Conservation (phyloP, 2,113 vertebrate genomes). For the Rhinoderma darwinii region DNA sequence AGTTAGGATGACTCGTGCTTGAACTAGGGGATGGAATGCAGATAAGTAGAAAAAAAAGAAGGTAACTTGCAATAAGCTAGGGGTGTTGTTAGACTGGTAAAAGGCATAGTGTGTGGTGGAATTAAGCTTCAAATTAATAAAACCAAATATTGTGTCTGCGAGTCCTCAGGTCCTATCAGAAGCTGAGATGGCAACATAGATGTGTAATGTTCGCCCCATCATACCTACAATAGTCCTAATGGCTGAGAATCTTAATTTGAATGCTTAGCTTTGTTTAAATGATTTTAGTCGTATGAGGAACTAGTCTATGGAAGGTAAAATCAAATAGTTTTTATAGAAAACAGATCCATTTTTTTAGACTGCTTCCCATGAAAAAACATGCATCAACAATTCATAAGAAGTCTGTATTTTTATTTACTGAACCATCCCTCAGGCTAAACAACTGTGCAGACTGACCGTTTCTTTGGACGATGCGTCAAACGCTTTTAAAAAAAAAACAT, state of each 20-base stretch:
- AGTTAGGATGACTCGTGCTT: too few relatives aligned
- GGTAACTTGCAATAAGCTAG: too few relatives aligned
- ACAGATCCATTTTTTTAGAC: not conserved
- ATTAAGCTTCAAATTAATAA: not conserved
- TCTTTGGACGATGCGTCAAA: conserved; percentile 45
- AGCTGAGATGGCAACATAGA: not conserved
- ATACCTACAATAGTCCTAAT: not conserved
- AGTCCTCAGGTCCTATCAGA: not conserved
- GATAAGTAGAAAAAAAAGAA: too few relatives aligned
- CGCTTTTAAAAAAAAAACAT: too few relatives aligned
- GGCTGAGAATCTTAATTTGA: not conserved
- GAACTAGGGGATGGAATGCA: too few relatives aligned
- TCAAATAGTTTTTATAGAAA: not conserved
- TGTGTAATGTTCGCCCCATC: not conserved
- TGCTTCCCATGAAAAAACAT: not conserved
- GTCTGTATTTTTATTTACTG: not conserved
- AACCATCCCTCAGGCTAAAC: conserved; percentile 10
- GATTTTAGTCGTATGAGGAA: too few relatives aligned
- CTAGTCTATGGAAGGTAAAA: not conserved
- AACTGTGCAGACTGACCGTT: not conserved
- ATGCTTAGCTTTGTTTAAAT: not conserved
- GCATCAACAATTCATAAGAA: conserved; percentile 14
- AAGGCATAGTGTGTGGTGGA: not conserved
- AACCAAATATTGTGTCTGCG: not conserved
- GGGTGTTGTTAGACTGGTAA: not conserved